phyloP scores from a whole-genome alignment of 1,140 invertebrate genomes.

The Ostrea edulis region DNA sequence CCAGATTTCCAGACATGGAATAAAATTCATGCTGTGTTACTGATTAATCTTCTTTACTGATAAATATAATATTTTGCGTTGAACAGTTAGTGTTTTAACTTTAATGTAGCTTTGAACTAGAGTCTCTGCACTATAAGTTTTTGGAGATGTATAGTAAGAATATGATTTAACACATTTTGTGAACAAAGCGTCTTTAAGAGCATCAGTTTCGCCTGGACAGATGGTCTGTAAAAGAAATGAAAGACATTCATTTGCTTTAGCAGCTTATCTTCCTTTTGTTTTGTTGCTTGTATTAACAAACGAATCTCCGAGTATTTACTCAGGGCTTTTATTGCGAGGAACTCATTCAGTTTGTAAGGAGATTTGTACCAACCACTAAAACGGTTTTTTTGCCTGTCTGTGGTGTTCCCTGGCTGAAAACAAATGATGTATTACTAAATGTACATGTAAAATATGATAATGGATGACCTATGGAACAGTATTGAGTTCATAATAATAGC shows the following conservation, averaged over 20 bases:
- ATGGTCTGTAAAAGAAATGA: constrained; percentile 31
- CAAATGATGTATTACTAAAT: too few relatives aligned
- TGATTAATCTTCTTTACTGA: background rate
- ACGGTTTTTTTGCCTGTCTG: too few relatives aligned
- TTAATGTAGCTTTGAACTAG: background rate
- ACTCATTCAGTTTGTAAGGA: constrained; percentile 23
- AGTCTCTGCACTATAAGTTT: too few relatives aligned
- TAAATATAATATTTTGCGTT: too few relatives aligned
- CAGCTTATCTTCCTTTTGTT: constrained; percentile 39
- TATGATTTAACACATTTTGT: background rate
- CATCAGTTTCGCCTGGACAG: constrained; percentile 19
- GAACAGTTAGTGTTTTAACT: background rate
- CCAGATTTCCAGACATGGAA: constrained; percentile 20
- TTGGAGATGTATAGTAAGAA: background rate
- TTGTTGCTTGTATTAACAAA: background rate
- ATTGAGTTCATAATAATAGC: too few relatives aligned
- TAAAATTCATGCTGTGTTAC: constrained; percentile 28
- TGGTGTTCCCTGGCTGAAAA: too few relatives aligned
- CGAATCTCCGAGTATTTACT: background rate
- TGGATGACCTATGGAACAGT: too few relatives aligned
- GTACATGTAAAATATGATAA: too few relatives aligned
- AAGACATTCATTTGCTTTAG: constrained; percentile 41
- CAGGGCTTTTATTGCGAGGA: constrained; percentile 36
- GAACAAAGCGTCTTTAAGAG: background rate
- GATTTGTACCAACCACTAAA: background rate